Evolutionary conservation across 2,888 invertebrate species (phyloP), one percentile per base, ranked within the genome.

Genomic region (Antitype chi): DNA sequence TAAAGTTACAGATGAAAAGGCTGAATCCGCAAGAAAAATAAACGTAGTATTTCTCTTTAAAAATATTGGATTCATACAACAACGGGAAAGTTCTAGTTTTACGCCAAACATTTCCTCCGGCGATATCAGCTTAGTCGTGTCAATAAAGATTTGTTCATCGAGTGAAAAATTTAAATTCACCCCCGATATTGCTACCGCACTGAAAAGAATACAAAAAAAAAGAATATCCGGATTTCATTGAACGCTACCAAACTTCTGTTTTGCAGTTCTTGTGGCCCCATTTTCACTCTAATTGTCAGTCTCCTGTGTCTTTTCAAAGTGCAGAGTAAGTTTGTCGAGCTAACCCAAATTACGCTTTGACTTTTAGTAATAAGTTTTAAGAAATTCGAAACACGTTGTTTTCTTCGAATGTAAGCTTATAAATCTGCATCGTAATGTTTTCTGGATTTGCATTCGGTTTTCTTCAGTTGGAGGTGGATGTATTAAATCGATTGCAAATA

Each of bases 131-230:
- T 92, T 87, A 91, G 87, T 79, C 85, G 72, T 86, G 89, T 90
- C 92, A 89, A 91, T 92, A 91, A 89, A 89, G 91, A 91, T 93
- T 92, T 90, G 92, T 86, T 89, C 89, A 91, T 89, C 87, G 90
- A 88, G 86, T 92, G 92, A 93, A 93, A 92, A 91, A 90, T 91
- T 92, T 91, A 89, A 93, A 92, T 91, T 90, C 89, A 84, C 71
- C 81, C 87, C 74, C 90, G 88, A 90, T 91, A 89, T 91, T 89
- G 89, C 88, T 87, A 57, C 81, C 81, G 89, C 84, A 89, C 89
- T 86, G 76, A 81, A 85, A 82, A 84, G 81, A 88, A 88, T 88
- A 90, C 89, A 68, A 90, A 85, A 89, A 87, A 87, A 88, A 87
- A 83, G 86, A 84, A 84, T 86, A 84, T 85, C 83, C 85, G 84